Conservation (phyloP, 2,888 invertebrate species). For the Drosophila pullipes region DNA sequence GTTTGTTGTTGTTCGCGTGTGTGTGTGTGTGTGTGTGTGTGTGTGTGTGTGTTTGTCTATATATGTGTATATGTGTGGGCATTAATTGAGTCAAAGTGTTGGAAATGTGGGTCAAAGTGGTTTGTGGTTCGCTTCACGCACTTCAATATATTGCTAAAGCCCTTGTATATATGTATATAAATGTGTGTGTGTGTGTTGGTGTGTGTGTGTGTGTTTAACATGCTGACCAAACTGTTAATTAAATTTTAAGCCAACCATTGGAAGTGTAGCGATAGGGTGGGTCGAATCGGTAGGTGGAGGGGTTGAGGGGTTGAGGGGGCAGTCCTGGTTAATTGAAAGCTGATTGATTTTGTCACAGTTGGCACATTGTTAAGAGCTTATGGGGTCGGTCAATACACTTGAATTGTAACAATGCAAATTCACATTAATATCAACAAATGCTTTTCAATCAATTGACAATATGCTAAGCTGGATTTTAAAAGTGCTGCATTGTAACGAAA, state of each 20-base stretch:
- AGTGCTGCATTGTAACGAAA: background rate
- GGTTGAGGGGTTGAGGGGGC: background rate
- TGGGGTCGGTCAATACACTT: background rate
- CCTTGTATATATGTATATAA: constrained; percentile 1
- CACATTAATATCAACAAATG: background rate
- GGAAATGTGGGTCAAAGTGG: constrained; percentile 52
- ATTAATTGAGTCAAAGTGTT: constrained; percentile 50
- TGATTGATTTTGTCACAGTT: constrained; percentile 50
- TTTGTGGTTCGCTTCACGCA: constrained; percentile 30
- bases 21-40: background rate
- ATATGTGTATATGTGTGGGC: background rate
- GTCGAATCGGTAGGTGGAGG: background rate
- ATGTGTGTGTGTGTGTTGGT: background rate
- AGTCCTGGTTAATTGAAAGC: constrained; percentile 23
- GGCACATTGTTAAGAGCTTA: constrained; percentile 9
- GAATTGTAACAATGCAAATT: background rate
- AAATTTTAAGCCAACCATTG: constrained; percentile 54
- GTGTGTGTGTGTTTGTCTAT: too few relatives aligned
- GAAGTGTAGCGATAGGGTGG: background rate
- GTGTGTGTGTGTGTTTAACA: constrained; percentile 23
- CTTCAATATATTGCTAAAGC: constrained; percentile 14
- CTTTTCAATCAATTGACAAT: background rate
- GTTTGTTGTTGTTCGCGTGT: background rate
- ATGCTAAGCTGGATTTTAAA: background rate
- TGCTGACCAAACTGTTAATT: constrained; percentile 60